A percentile compares a stretch with the other conserved stretches of the same genome.
These are phyloP conservation scores for Momotus momota DNA, from an alignment of 2,797 vertebrate species.

Conservation along the genomic window DNA sequence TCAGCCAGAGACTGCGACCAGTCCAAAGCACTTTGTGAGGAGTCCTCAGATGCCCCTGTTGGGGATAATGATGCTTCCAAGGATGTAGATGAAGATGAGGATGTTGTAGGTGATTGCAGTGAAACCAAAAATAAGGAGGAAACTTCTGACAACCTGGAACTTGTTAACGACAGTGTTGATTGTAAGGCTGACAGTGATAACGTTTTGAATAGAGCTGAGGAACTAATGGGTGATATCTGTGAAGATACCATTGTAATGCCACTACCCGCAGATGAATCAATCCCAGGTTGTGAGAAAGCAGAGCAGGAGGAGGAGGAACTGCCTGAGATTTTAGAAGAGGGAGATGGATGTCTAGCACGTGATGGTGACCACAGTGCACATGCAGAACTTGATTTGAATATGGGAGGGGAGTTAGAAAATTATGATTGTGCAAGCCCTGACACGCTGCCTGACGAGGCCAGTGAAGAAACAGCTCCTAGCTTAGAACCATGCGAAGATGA, in stretches of 20 bases:
- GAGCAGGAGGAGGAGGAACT: not conserved
- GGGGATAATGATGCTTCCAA: not conserved
- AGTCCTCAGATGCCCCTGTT: constrained; percentile 7
- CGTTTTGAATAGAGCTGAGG: constrained; percentile 1
- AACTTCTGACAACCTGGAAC: not conserved
- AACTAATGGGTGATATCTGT: not conserved
- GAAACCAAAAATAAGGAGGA: constrained; percentile 39
- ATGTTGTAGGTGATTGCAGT: not conserved
- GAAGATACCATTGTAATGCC: constrained; percentile 7
- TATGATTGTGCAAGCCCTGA: not conserved
- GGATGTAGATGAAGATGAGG: not conserved
- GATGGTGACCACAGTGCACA: not conserved
- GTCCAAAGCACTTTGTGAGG: constrained; percentile 13
- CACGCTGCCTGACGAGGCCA: not conserved
- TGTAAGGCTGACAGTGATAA: constrained; percentile 16
- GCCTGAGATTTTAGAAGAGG: not conserved
- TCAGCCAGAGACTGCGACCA: constrained; percentile 21
- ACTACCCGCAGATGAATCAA: not conserved
- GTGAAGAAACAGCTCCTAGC: not conserved
- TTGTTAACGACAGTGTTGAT: not conserved
- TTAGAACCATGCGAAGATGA: not conserved
- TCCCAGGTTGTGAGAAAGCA: not conserved
- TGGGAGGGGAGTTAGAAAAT: not conserved
- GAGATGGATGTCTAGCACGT: not conserved
- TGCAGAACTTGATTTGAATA: constrained; percentile 4